These are phyloP conservation scores for Chiloscyllium plagiosum DNA, from an alignment of 2,113 vertebrate genomes.

Conservation along the genomic window DNA sequence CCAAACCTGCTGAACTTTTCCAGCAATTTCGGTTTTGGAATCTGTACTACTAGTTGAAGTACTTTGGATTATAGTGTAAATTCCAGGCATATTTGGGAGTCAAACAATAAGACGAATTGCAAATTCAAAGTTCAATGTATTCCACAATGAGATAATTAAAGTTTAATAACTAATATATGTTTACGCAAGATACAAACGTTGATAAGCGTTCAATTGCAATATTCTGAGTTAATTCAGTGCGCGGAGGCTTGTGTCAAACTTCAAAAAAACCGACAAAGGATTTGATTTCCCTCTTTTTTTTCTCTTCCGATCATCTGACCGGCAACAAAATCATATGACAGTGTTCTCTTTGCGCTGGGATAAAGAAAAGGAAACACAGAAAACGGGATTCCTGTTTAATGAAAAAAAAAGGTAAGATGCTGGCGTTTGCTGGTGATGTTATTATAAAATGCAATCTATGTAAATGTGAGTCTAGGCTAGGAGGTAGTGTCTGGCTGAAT, in stretches of 20 bases:
- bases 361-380: not conserved
- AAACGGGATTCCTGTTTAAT: not conserved
- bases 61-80: not conserved
- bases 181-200: not conserved
- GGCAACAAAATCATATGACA: slow-evolving; percentile 20
- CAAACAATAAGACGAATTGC: no score
- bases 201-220: not conserved
- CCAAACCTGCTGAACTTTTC: no score
- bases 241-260: not conserved
- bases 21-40: no score
- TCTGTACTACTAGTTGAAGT: not conserved
- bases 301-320: slow-evolving; percentile 18
- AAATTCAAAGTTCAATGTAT: not conserved
- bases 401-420: not conserved
- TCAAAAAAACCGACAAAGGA: not conserved
- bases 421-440: not conserved
- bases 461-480: no score
- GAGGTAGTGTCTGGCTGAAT: no score
- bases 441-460: not conserved
- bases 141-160: not conserved
- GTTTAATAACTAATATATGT: not conserved
- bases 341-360: not conserved
- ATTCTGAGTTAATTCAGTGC: not conserved
- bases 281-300: not conserved
- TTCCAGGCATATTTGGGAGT: not conserved